Percentiles rank a stretch among this genome's conserved stretches.
phyloP scores from a whole-genome alignment of 2,888 invertebrate genomes.

The Phaedon cochleariae region DNA sequence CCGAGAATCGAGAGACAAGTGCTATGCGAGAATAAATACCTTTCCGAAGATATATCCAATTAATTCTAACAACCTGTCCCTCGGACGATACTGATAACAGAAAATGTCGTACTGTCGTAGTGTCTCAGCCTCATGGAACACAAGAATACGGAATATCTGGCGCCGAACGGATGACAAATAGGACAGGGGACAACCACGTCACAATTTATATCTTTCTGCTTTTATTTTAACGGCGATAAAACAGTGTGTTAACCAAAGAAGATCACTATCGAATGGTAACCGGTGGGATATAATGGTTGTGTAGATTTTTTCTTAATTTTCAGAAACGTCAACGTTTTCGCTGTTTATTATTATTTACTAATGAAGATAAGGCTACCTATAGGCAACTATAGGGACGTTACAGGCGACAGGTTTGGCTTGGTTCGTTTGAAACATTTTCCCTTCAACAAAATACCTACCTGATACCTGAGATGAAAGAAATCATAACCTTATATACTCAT shows the following conservation, averaged over 20 bases:
- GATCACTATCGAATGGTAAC: slow-evolving; percentile 45
- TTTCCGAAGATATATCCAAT: neutral
- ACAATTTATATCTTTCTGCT: slow-evolving; percentile 50
- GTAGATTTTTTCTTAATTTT: slow-evolving; percentile 37
- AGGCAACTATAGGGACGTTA: neutral
- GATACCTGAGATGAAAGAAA: too few species aligned
- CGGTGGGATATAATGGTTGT: slow-evolving; percentile 35
- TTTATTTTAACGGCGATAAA: slow-evolving; percentile 53
- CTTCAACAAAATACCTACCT: too few species aligned
- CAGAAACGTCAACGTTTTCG: slow-evolving; percentile 46
- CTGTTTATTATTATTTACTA: slow-evolving; percentile 42
- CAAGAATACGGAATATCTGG: slow-evolving; percentile 30
- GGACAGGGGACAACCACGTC: slow-evolving; percentile 48
- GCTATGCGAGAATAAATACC: neutral
- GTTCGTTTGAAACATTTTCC: too few species aligned
- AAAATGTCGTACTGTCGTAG: neutral
- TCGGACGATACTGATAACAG: slow-evolving; percentile 5
- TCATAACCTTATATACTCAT: too few species aligned
- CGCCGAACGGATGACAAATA: slow-evolving; percentile 49
- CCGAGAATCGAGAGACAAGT: neutral
- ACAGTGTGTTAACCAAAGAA: slow-evolving; percentile 50
- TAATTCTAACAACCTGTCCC: neutral
- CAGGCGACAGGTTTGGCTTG: neutral
- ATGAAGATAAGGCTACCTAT: slow-evolving; percentile 33
- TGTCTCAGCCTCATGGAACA: slow-evolving; percentile 12